Conservation (phyloP, 2,888 invertebrate genomes). For the Caenorhabditis becei region DNA sequence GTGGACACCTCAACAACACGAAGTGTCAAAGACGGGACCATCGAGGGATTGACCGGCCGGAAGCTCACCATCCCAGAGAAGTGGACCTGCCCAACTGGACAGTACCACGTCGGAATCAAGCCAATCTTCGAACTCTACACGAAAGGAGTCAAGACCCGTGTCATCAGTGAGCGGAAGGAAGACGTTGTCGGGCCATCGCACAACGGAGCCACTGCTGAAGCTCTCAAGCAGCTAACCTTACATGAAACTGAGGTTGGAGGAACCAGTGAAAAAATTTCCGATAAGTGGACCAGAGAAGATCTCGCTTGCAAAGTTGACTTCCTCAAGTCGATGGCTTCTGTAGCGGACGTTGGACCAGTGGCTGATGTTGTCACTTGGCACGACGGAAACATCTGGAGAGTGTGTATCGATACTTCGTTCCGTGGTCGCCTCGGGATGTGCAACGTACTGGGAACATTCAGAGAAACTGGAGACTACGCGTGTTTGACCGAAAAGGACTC, state of each 20-base stretch:
- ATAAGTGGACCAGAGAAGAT: slow-evolving; percentile 92
- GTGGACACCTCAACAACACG: slow-evolving; percentile 91
- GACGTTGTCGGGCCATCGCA: slow-evolving; percentile 91
- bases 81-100: slow-evolving; percentile 91
- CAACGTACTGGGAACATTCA: slow-evolving; percentile 89
- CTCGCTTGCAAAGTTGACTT: slow-evolving; percentile 90
- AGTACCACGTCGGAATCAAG: slow-evolving; percentile 92
- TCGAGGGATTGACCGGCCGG: slow-evolving; percentile 90
- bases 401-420: slow-evolving; percentile 90
- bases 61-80: slow-evolving; percentile 90
- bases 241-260: slow-evolving; percentile 85
- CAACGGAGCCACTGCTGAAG: slow-evolving; percentile 88
- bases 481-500: slow-evolving; percentile 88
- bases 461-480: slow-evolving; percentile 88
- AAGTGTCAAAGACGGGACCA: slow-evolving; percentile 86
- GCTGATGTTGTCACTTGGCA: slow-evolving; percentile 95
- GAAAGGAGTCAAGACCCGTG: slow-evolving; percentile 83
- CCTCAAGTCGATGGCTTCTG: slow-evolving; percentile 90
- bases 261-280: slow-evolving; percentile 83
- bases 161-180: slow-evolving; percentile 88
- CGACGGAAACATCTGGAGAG: slow-evolving; percentile 92
- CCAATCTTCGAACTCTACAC: slow-evolving; percentile 92
- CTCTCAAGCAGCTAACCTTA: slow-evolving; percentile 86
- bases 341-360: slow-evolving; percentile 90
- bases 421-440: slow-evolving; percentile 89